phyloP scores from a whole-genome alignment of 2,888 invertebrate genomes.

The Villa cingulata region DNA sequence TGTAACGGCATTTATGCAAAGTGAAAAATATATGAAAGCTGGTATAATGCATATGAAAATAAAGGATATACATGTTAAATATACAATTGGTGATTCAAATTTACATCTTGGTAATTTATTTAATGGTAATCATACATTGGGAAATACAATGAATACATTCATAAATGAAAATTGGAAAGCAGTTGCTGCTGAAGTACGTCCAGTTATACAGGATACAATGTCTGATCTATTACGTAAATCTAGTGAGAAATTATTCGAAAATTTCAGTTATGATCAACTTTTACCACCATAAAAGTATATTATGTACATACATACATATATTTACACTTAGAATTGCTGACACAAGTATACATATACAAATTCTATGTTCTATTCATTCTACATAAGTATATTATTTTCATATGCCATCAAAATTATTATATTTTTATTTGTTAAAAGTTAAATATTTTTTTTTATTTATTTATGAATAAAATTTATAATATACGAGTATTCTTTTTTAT shows the following conservation, averaged over 20 bases:
- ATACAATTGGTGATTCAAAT: slow-evolving; percentile 49
- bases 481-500: too few relatives aligned
- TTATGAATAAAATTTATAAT: too few relatives aligned
- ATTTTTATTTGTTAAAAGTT: too few relatives aligned
- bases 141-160: slow-evolving; percentile 59
- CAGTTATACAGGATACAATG: slow-evolving; percentile 51
- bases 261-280: slow-evolving; percentile 43
- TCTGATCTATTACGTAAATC: slow-evolving; percentile 43
- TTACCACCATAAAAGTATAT: slow-evolving; percentile 28
- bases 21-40: slow-evolving; percentile 40
- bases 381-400: too few relatives aligned
- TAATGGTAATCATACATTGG: slow-evolving; percentile 53
- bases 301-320: too few relatives aligned
- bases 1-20: slow-evolving; percentile 44
- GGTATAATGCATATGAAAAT: slow-evolving; percentile 41
- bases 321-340: too few relatives aligned
- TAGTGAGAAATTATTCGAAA: slow-evolving; percentile 45
- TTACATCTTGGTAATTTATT: slow-evolving; percentile 58
- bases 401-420: too few relatives aligned
- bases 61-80: slow-evolving; percentile 49
- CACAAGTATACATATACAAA: too few relatives aligned
- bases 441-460: too few relatives aligned
- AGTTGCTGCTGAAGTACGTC: slow-evolving; percentile 55
- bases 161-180: slow-evolving; percentile 66
- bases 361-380: too few relatives aligned